These are phyloP conservation scores for Tachystola acroxantha DNA, from an alignment of 2,888 invertebrate genomes.

Conservation along the genomic window DNA sequence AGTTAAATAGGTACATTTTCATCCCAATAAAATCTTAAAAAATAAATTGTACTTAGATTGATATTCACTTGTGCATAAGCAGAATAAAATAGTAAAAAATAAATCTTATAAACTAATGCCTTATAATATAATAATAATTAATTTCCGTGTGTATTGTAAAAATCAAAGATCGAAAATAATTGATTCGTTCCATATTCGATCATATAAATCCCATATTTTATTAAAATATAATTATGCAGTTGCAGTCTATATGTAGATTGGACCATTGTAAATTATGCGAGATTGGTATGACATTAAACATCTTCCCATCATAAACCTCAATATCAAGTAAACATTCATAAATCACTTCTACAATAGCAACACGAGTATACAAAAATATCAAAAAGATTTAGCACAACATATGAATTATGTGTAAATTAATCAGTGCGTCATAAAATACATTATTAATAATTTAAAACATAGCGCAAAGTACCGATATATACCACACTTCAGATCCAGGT, in stretches of 20 bases:
- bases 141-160: too few species aligned
- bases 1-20: too few species aligned
- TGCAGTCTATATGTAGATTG: not conserved
- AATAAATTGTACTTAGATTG: conserved; percentile 1
- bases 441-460: conserved; percentile 2
- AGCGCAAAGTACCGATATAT: conserved; percentile 1
- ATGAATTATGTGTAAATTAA: conserved; percentile 10
- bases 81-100: conserved; percentile 2
- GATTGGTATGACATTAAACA: conserved; percentile 1
- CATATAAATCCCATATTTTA: too few species aligned
- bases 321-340: conserved; percentile 11
- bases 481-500: not conserved
- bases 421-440: conserved; percentile 8
- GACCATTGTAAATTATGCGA: conserved; percentile 3
- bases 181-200: too few species aligned
- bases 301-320: not conserved
- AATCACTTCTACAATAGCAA: conserved; percentile 11
- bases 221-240: not conserved
- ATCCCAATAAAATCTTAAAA: too few species aligned
- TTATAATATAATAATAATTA: too few species aligned
- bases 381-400: conserved; percentile 8
- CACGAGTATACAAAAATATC: conserved; percentile 13
- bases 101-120: not conserved
- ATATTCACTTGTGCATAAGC: not conserved
- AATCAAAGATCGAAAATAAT: too few species aligned